Percentiles rank a stretch among this genome's conserved stretches.
phyloP scores from a whole-genome alignment of 2,113 vertebrate genomes.

The Butorides virescens region DNA sequence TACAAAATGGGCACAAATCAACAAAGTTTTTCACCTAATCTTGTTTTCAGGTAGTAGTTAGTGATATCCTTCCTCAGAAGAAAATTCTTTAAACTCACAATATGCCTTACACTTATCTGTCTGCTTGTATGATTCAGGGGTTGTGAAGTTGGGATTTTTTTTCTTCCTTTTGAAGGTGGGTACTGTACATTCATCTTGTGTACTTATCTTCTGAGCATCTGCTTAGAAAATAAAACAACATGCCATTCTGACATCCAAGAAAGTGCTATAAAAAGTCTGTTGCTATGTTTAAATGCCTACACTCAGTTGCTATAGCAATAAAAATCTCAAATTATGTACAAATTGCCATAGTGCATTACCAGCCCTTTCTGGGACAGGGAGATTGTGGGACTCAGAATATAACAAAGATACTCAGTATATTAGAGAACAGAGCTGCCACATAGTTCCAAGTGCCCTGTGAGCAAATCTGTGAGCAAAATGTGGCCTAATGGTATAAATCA shows the following conservation, averaged over 20 bases:
- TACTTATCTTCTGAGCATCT: constrained; percentile 57
- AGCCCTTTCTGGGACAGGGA: constrained; percentile 39
- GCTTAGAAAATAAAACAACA: constrained; percentile 64
- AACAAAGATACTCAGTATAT: background rate
- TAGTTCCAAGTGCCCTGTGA: background rate
- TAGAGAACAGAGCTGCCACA: background rate
- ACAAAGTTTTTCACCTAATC: background rate
- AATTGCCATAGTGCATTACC: constrained; percentile 34
- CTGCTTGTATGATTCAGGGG: background rate
- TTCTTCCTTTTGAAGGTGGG: background rate
- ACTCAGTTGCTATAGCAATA: constrained; percentile 68
- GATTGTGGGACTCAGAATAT: background rate
- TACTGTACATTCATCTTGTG: background rate
- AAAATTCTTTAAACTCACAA: background rate
- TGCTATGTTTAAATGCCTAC: constrained; percentile 70
- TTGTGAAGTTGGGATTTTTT: background rate
- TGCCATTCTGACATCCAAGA: constrained; percentile 58
- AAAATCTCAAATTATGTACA: constrained; percentile 26
- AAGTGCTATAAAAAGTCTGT: constrained; percentile 70
- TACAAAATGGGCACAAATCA: background rate
- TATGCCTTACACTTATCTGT: background rate
- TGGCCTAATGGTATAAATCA: background rate
- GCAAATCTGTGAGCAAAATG: background rate
- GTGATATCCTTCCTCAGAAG: background rate
- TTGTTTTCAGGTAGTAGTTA: background rate